Evolutionary conservation across 2,888 invertebrate genomes (phyloP), one percentile per base, ranked within the genome.

Genomic region (Amphiduros pacificus): DNA sequence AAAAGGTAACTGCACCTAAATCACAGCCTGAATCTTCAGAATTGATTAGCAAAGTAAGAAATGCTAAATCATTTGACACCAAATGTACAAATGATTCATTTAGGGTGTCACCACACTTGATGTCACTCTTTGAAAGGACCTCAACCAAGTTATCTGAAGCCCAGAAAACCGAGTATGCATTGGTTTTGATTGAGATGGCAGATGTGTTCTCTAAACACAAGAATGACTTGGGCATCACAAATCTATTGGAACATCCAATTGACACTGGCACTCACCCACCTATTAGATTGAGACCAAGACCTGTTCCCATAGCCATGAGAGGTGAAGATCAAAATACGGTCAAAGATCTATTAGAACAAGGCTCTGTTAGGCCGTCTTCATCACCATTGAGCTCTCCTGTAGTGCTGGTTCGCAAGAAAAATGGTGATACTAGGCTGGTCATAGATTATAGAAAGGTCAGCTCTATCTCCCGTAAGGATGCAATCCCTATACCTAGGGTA

Each of bases 371-470:
- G 20, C 27, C 27, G n/a, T 29, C 54, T 4, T 20, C 5, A 17
- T 31, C 31, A n/a, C 54, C 54, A 9, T 53, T 28, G 54, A 31
- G 31, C 4, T 5, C 31, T 32, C 54, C 54, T 5, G 24, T 53
- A 5, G 54, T 53, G 14, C 3, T 53, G 24, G 31, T 53, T 3
- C 3, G 32, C n/a, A 53, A 53, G 31, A 53, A 53, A 31, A 6
- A 67, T 26, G 66, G 69, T 11, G 56, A 48, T 22, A 40, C 44
- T 24, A 36, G 69, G 27, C 32, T 68, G 11, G 68, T 68, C 54
- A 55, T 65, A 0, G 69, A 71, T 52, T 73, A 55, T 31, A 24
- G 66, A 1, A 31, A 53, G 24, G 49, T 72, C 17, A 73, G 70
- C 36, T 6, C 0, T 24, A 40, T 61, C 20, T 53, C 63, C 0